Evolutionary conservation across 2,888 invertebrate genomes (phyloP), one percentile per base, ranked within the genome.

Genomic region (Entomobrya multifasciata): DNA sequence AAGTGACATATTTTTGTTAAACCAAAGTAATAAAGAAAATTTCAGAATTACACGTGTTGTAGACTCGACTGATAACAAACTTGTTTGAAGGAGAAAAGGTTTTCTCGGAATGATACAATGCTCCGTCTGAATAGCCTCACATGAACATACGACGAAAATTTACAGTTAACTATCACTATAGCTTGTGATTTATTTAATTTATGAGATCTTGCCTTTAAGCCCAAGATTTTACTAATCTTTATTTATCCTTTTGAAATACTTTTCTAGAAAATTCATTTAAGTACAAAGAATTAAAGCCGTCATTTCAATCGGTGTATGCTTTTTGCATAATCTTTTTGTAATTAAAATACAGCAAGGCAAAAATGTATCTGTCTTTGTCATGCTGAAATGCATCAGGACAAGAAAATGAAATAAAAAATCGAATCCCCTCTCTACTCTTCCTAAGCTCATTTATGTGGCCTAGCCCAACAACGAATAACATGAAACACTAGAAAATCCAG

Each of bases 311-410:
- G 22, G 4, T 13, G 30, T 11, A 67, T 67, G n/a, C 17, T 44
- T 44, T 67, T 67, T 67, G 41, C 67, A 67, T 67, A 67, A 44
- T 67, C 67, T 67, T 10, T 11, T 67, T 20, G 22, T 67, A 67
- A 67, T 67, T 67, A 67, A 67, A 67, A 41, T 15, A 41, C 41
- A 67, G 41, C 20, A 41, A n/a, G n/a, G n/a, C 36, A 30, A 65
- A 2, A 20, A 1, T 20, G 22, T 17, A 41, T 67, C 44, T 44
- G 17, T 25, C 67, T 44, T 22, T 67, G 67, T 67, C 67, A 67
- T 41, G 15, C 30, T 30, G 41, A 41, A n/a, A 17, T 13, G 44
- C 17, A 44, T 3, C 17, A 5, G 22, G 17, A 13, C 17, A 11
- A 20, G 22, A 41, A 8, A 41, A 11, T 67, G 20, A 44, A n/a